These are phyloP conservation scores for Staurois parvus DNA, from an alignment of 2,797 vertebrate genomes.

Conservation along the genomic window DNA sequence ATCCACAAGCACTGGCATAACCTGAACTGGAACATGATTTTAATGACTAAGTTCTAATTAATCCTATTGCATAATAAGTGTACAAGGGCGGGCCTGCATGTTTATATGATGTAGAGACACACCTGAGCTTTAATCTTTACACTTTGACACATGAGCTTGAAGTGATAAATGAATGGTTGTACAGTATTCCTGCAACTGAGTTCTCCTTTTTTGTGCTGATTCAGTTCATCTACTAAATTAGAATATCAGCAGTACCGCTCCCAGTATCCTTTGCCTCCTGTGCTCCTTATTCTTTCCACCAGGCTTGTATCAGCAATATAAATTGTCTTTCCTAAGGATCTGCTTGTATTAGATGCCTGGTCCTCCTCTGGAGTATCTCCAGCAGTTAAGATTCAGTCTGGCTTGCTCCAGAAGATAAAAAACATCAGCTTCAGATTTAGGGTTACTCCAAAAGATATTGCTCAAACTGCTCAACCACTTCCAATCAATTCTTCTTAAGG, in stretches of 20 bases:
- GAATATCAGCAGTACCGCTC: not conserved
- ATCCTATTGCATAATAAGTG: not conserved
- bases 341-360: too few relatives aligned
- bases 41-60: slow-evolving; percentile 1
- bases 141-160: slow-evolving; percentile 36
- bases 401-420: too few relatives aligned
- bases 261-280: not conserved
- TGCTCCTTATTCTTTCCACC: not conserved
- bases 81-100: not conserved
- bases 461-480: too few relatives aligned
- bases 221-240: not conserved
- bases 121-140: slow-evolving; percentile 35
- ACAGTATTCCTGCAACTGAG: not conserved
- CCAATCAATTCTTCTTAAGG: too few relatives aligned
- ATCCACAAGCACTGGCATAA: not conserved
- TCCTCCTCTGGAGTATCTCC: too few relatives aligned
- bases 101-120: slow-evolving; percentile 1
- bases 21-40: too few relatives aligned
- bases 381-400: too few relatives aligned
- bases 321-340: not conserved
- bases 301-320: not conserved
- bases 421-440: too few relatives aligned
- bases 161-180: not conserved
- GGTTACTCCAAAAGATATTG: too few relatives aligned
- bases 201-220: not conserved